Evolutionary conservation across 2,888 invertebrate genomes (phyloP).

Genomic region (Apamea anceps): DNA sequence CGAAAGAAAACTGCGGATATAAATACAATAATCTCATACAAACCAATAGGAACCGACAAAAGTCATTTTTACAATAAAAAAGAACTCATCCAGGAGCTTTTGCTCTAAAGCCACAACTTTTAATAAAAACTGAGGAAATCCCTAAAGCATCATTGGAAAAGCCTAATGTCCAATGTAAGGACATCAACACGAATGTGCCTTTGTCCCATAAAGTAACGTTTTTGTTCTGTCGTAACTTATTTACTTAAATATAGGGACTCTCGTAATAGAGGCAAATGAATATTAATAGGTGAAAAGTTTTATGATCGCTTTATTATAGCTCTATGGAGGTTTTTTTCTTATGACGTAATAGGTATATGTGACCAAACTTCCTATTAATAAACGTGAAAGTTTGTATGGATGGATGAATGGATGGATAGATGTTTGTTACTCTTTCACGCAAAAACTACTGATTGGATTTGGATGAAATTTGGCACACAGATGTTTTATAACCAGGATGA

Average conservation of each 20-base stretch:
- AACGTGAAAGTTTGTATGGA: too few species aligned
- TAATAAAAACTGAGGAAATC: background rate
- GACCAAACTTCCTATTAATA: too few species aligned
- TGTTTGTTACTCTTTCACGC: too few species aligned
- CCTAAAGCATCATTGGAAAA: background rate
- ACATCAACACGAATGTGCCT: constrained; percentile 10
- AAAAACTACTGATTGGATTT: too few species aligned
- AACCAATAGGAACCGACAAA: background rate
- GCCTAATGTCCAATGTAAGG: background rate
- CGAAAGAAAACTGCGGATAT: background rate
- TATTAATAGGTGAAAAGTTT: background rate
- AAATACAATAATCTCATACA: background rate
- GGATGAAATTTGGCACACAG: too few species aligned
- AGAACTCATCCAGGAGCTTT: background rate
- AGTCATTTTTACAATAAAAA: background rate
- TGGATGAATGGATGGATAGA: too few species aligned
- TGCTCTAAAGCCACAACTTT: background rate
- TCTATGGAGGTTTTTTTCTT: background rate
- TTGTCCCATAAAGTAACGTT: constrained; percentile 34
- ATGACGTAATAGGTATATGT: background rate
- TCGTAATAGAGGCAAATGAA: background rate
- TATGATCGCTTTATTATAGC: background rate
- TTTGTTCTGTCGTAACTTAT: constrained; percentile 46
- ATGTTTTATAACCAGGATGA: too few species aligned
- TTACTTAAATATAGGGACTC: constrained; percentile 49